phyloP scores from a whole-genome alignment of 2,797 vertebrate species.

The Sternotherus odoratus region DNA sequence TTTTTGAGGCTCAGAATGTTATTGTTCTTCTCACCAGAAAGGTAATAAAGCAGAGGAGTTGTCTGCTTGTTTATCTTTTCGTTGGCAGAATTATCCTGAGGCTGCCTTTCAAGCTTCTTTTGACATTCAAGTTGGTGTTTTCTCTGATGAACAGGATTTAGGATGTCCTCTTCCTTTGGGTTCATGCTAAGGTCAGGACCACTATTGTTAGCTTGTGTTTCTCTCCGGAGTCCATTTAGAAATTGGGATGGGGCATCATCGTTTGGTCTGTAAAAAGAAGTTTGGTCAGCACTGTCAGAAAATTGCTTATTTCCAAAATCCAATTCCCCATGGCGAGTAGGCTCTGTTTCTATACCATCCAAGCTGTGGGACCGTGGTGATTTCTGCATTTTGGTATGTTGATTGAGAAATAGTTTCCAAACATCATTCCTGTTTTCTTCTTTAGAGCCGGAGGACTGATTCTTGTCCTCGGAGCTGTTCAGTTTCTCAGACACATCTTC shows the following conservation, averaged over 20 bases:
- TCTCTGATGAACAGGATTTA: neutral
- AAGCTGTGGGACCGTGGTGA: conserved; percentile 27
- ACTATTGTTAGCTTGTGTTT: conserved; percentile 1
- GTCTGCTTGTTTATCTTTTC: conserved; percentile 89
- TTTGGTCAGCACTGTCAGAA: conserved; percentile 69
- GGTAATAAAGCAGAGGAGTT: conserved; percentile 91
- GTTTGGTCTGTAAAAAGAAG: conserved; percentile 82
- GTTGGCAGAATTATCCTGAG: conserved; percentile 73
- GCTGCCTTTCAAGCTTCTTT: conserved; percentile 67
- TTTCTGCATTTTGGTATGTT: conserved; percentile 66
- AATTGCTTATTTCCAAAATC: conserved; percentile 48
- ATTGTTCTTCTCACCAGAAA: conserved; percentile 83
- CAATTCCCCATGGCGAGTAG: conserved; percentile 26
- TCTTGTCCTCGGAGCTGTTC: conserved; percentile 50
- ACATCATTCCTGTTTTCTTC: neutral
- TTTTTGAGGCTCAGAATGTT: neutral
- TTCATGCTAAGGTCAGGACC: rapidly evolving
- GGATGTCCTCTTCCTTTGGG: neutral
- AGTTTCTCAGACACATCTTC: conserved; percentile 12
- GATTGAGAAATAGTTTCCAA: neutral
- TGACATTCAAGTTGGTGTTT: conserved; percentile 42
- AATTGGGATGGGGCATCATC: conserved; percentile 41
- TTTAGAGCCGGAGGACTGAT: conserved; percentile 49
- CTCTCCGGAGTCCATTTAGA: conserved; percentile 1
- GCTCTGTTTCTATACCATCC: neutral